Base-by-base conservation (phyloP, 2,888 invertebrate genomes). In the Xanthia togata region DNA sequence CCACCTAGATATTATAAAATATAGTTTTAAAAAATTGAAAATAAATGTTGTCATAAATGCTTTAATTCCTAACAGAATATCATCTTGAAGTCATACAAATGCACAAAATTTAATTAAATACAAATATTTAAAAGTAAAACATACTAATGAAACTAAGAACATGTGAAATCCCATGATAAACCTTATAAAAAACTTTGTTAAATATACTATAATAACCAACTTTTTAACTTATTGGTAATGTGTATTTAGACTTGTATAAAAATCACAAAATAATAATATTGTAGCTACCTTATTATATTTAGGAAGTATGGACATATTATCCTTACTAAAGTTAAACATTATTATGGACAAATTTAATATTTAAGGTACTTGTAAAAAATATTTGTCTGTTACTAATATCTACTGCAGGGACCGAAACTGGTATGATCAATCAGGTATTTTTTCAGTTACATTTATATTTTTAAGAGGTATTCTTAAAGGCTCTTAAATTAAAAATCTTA, bases 261-360 rank as follows among this genome's bases (percentile, higher is more conserved):
- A 84, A 82, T 83, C 57, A 81, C 71, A 71, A 69, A 64, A 74
- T 67, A 64, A 74, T 67, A 47, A 59, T 60, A 70, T 64, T 60
- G 38, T 71, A 84, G 75, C 80, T 84, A 80, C 80, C 70, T 50
- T 63, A 67, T 55, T 70, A 50, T 44, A 55, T 63, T 57, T 55
- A 17, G 11, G 11, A 41, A 69, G n/a, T 60, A 55, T 38, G 11
- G 14, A 50, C 20, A 53, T 63, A 59, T 38, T 69, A 50, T 69
- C 38, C 38, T 69, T 59, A 82, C n/a, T 55, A 57, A 20, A 70
- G 41, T 70, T 57, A 44, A 64, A 74, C 31, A 44, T 59, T n/a
- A 59, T 77, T 63, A 69, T 20, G 8, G 20, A 83, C 47, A 71
- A 23, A 60, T n/a, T 65, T 38, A 9, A 26, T 14, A 50, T 64